phyloP scores from a whole-genome alignment of 2,113 vertebrate genomes.

The Rhegmatorhina hoffmannsi region DNA sequence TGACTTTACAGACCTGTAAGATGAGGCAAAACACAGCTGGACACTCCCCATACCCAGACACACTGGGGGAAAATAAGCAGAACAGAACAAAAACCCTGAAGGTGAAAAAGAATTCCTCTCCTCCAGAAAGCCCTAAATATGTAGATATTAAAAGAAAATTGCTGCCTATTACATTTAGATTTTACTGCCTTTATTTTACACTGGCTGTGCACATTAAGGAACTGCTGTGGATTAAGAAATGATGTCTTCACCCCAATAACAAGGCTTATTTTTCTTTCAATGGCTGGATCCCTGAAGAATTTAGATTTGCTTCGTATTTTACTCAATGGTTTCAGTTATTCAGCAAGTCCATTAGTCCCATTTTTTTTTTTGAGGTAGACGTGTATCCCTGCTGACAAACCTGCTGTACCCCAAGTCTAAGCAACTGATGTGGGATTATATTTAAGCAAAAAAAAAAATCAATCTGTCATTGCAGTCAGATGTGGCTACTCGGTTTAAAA shows the following conservation, averaged over 20 bases:
- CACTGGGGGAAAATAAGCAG: not conserved
- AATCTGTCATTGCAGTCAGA: not conserved
- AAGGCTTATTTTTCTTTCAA: not conserved
- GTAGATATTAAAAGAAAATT: not conserved
- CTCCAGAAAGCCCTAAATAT: not conserved
- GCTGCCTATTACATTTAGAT: not conserved
- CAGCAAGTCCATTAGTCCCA: not conserved
- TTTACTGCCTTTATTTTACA: not conserved
- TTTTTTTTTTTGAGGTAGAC: not conserved
- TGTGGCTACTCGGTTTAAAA: not conserved
- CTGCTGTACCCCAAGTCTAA: not conserved
- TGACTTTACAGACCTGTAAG: not conserved
- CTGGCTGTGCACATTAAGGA: not conserved
- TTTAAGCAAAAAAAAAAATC: not conserved
- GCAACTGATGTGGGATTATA: not conserved
- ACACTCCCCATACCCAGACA: not conserved
- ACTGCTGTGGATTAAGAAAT: not conserved
- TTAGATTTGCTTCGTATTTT: not conserved
- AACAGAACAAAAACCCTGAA: accelerated
- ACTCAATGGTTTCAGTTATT: not conserved
- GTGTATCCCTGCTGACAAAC: not conserved
- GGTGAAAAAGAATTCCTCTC: not conserved
- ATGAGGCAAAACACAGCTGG: not conserved
- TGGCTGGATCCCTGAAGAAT: not conserved
- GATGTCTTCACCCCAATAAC: not conserved